Evolutionary conservation across 2,113 vertebrate species (phyloP).

Genomic region (Leucosticte australis): DNA sequence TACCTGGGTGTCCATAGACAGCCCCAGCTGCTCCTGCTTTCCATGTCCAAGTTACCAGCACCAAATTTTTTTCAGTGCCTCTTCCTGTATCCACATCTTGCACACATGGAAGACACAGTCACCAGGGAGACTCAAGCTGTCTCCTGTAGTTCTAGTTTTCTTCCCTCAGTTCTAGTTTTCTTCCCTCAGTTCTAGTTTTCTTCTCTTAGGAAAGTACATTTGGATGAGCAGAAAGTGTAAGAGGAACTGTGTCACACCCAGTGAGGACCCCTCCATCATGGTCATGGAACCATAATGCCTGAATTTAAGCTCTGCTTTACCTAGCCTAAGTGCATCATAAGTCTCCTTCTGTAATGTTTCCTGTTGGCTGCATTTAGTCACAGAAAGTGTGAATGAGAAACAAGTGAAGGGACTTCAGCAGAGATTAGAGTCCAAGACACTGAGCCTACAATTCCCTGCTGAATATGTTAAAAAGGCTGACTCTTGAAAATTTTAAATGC

Average conservation of each 20-base stretch:
- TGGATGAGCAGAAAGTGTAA: background rate
- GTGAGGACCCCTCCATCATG: background rate
- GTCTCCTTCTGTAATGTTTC: background rate
- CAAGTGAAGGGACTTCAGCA: background rate
- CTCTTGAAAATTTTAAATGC: background rate
- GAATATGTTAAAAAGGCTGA: background rate
- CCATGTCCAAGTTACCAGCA: background rate
- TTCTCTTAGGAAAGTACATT: background rate
- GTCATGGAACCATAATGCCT: background rate
- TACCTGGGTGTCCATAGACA: background rate
- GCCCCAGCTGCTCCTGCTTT: background rate
- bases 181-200: background rate
- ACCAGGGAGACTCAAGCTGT: background rate
- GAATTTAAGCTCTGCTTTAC: background rate
- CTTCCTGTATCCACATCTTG: background rate
- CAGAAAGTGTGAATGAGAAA: background rate
- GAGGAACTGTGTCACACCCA: background rate
- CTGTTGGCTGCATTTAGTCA: background rate
- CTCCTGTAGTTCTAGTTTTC: background rate
- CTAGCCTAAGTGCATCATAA: background rate
- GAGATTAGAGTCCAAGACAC: background rate
- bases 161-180: background rate
- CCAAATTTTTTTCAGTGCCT: background rate
- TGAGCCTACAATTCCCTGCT: background rate
- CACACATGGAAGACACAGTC: background rate